Conservation (phyloP, 2,113 vertebrate species). For the Burhinus oedicnemus region DNA sequence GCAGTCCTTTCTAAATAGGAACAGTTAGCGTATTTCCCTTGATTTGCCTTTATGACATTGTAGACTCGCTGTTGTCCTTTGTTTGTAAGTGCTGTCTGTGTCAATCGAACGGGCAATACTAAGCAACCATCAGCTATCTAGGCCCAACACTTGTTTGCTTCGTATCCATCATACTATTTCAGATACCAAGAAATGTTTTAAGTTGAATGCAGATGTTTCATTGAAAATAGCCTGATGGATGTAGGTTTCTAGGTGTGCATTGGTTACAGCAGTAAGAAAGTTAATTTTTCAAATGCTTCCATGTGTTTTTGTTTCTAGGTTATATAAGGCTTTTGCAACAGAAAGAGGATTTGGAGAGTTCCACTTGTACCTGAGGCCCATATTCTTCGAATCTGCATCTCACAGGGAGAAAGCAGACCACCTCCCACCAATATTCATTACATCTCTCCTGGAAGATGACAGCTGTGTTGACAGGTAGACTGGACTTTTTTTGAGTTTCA, state of each 20-base stretch:
- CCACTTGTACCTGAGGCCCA: conserved; percentile 76
- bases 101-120: neutral
- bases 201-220: neutral
- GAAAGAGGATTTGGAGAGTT: conserved; percentile 77
- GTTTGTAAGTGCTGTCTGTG: neutral
- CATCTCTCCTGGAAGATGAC: conserved; percentile 68
- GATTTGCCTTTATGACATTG: neutral
- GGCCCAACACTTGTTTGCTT: neutral
- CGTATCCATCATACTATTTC: neutral
- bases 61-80: neutral
- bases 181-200: neutral
- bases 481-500: neutral
- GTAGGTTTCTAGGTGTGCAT: neutral
- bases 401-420: conserved; percentile 63
- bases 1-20: neutral
- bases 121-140: neutral
- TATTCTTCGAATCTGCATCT: conserved; percentile 74
- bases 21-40: neutral
- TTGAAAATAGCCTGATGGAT: neutral
- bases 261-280: neutral
- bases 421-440: conserved; percentile 66
- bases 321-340: conserved; percentile 71
- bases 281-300: neutral
- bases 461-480: conserved; percentile 74
- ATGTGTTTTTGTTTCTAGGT: conserved; percentile 18